phyloP scores from a whole-genome alignment of 2,888 invertebrate genomes.

The Aricia artaxerxes region DNA sequence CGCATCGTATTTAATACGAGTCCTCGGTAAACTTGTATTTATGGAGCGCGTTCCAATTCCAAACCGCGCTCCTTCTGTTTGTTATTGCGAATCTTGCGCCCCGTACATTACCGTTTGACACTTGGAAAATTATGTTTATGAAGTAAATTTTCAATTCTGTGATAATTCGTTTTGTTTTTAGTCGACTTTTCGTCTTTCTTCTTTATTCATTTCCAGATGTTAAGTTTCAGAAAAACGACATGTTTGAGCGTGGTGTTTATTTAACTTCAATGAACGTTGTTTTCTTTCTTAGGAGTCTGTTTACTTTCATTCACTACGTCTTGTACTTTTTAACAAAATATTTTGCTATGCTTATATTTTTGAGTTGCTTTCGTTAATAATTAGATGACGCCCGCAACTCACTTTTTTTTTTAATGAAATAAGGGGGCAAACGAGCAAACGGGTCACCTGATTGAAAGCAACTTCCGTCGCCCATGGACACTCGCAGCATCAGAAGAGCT shows the following conservation, averaged over 20 bases:
- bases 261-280: neutral
- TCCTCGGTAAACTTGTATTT: conserved; percentile 24
- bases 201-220: neutral
- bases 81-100: conserved; percentile 27
- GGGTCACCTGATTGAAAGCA: no score
- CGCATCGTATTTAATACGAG: conserved; percentile 32
- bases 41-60: conserved; percentile 28
- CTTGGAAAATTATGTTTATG: conserved; percentile 23
- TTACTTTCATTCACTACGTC: neutral
- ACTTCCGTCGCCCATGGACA: no score
- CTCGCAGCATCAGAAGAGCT: no score
- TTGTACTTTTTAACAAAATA: no score
- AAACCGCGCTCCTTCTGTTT: conserved; percentile 29
- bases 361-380: neutral
- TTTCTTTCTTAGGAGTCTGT: neutral
- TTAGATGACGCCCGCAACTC: no score
- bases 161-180: neutral
- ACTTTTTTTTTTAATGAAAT: no score
- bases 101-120: conserved; percentile 26
- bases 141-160: conserved; percentile 5
- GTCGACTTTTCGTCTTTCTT: neutral
- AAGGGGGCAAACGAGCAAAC: no score
- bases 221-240: neutral
- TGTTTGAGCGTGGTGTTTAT: neutral
- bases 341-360: neutral